phyloP scores from a whole-genome alignment of 2,888 invertebrate species.

The Euproctis similis region DNA sequence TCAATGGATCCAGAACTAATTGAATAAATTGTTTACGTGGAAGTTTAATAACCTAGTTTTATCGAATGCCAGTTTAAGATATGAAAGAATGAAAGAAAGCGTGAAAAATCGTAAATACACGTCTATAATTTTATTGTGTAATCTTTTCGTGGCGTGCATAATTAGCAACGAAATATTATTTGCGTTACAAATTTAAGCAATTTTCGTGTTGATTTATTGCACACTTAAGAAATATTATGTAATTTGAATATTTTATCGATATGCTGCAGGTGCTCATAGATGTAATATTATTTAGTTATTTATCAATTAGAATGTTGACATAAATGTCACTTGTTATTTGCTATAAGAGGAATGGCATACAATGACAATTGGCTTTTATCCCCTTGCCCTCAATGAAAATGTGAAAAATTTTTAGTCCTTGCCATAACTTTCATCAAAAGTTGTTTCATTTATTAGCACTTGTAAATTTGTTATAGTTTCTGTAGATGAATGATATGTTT shows the following conservation, averaged over 20 bases:
- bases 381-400: too few relatives aligned
- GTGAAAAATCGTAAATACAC: conserved; percentile 16
- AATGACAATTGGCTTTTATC: too few relatives aligned
- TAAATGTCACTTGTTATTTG: too few relatives aligned
- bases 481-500: too few relatives aligned
- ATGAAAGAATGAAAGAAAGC: conserved; percentile 20
- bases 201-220: conserved; percentile 10
- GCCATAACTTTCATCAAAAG: too few relatives aligned
- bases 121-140: conserved; percentile 21
- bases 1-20: conserved; percentile 1
- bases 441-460: too few relatives aligned
- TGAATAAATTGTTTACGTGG: conserved; percentile 2
- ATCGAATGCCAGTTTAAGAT: conserved; percentile 4
- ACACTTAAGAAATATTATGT: conserved; percentile 14
- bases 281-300: too few relatives aligned
- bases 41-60: conserved; percentile 12
- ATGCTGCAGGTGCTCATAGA: too few relatives aligned
- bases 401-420: too few relatives aligned
- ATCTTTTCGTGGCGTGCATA: conserved; percentile 13
- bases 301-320: too few relatives aligned
- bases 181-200: conserved; percentile 7
- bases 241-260: conserved; percentile 7
- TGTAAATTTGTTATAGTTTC: too few relatives aligned
- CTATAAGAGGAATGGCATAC: too few relatives aligned
- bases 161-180: conserved; percentile 15